A percentile compares a stretch with the other conserved stretches of the same genome.
These are phyloP conservation scores for Omphaloscelis lunosa DNA, from an alignment of 2,888 invertebrate species.

Conservation along the genomic window DNA sequence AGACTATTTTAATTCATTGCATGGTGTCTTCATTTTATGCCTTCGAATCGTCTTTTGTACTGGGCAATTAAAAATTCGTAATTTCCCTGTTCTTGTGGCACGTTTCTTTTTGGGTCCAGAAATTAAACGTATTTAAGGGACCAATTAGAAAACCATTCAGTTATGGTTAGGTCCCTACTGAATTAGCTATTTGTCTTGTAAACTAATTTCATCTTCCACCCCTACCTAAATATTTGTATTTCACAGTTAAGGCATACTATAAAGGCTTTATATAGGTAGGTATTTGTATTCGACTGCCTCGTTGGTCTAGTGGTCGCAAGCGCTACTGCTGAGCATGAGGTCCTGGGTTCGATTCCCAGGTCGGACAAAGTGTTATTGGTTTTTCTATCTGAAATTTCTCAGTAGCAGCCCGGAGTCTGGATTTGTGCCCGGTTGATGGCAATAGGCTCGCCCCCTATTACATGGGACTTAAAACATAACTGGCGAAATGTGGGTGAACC, in stretches of 20 bases:
- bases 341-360: too few species aligned
- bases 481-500: too few species aligned
- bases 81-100: slow-evolving; percentile 21
- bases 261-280: background rate
- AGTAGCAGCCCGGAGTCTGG: too few species aligned
- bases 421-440: too few species aligned
- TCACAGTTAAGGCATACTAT: background rate
- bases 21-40: slow-evolving; percentile 27
- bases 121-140: slow-evolving; percentile 3
- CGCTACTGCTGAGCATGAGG: too few species aligned
- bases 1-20: slow-evolving; percentile 62
- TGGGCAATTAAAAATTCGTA: slow-evolving; percentile 22
- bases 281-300: too few species aligned
- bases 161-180: background rate
- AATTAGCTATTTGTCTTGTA: background rate
- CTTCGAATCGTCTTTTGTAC: slow-evolving; percentile 16
- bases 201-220: background rate
- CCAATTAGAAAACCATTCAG: background rate
- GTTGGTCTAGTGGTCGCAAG: too few species aligned
- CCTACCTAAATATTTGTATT: background rate
- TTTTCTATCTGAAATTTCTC: too few species aligned
- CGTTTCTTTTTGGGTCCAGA: background rate
- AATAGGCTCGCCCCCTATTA: too few species aligned
- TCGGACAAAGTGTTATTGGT: too few species aligned
- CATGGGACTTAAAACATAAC: too few species aligned